Evolutionary conservation across 2,888 invertebrate genomes (phyloP).

Genomic region (Ganaspis brasiliensis): DNA sequence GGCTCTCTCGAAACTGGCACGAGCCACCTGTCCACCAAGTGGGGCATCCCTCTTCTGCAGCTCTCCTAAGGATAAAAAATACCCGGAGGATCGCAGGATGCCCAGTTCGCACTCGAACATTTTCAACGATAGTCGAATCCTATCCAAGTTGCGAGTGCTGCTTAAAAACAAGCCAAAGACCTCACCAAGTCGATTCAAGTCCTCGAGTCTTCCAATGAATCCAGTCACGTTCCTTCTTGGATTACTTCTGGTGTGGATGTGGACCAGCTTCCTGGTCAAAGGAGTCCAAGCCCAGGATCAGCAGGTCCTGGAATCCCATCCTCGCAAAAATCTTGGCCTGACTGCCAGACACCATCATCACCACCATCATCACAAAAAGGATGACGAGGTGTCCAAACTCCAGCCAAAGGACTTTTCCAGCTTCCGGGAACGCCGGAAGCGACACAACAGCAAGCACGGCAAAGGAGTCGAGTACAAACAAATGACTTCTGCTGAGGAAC

Average conservation of each 20-base stretch:
- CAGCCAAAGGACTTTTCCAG: constrained; percentile 27
- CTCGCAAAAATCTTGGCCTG: constrained; percentile 26
- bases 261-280: constrained; percentile 11
- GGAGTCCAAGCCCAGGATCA: neutral
- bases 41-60: constrained; percentile 39
- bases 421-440: constrained; percentile 47
- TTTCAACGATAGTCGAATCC: constrained; percentile 36
- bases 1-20: constrained; percentile 40
- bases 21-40: constrained; percentile 39
- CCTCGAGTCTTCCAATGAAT: neutral
- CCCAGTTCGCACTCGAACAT: constrained; percentile 38
- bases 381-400: neutral
- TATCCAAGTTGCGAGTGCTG: neutral
- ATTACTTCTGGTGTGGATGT: neutral
- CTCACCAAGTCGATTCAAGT: no score
- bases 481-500: constrained; percentile 24
- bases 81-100: constrained; percentile 38
- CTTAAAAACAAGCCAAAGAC: neutral
- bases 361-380: neutral
- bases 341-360: constrained; percentile 5
- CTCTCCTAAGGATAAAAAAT: constrained; percentile 44
- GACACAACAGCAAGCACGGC: constrained; percentile 23
- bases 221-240: neutral
- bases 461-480: constrained; percentile 22
- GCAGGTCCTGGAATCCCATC: neutral